Percentiles rank a stretch among this genome's conserved stretches.
These are phyloP conservation scores for Telmatherina bonti DNA, from an alignment of 2,797 vertebrate species.

Conservation along the genomic window DNA sequence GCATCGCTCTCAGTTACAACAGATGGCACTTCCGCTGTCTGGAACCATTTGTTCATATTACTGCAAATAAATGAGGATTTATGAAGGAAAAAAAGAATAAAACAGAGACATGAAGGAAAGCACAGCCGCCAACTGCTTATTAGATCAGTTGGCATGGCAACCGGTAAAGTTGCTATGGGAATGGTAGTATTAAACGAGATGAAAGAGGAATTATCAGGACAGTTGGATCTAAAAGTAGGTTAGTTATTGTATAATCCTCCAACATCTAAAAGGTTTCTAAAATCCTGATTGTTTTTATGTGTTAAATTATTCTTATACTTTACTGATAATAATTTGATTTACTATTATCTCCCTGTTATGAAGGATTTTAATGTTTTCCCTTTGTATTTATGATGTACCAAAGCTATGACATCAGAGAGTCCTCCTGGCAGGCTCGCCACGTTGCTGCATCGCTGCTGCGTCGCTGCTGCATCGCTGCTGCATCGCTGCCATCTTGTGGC, in stretches of 20 bases:
- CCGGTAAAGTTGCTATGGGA: conserved; percentile 71
- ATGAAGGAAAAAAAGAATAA: conserved; percentile 18
- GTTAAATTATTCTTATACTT: neutral
- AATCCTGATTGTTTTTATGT: neutral
- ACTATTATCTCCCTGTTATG: too few relatives aligned
- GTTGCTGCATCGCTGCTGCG: too few relatives aligned
- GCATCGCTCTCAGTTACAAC: conserved; percentile 24
- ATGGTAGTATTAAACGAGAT: conserved; percentile 55
- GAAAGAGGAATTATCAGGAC: conserved; percentile 50
- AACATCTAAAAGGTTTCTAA: neutral
- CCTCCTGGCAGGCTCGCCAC: conserved; percentile 22
- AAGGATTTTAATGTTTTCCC: neutral
- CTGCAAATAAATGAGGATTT: conserved; percentile 48
- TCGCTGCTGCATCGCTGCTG: neutral
- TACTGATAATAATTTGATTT: neutral
- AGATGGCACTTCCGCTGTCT: conserved; percentile 24
- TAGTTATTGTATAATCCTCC: conserved; percentile 9
- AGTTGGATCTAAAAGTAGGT: conserved; percentile 33
- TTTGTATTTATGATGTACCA: neutral
- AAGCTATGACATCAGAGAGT: conserved; percentile 46
- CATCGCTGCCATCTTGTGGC: conserved; percentile 63
- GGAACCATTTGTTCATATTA: conserved; percentile 44
- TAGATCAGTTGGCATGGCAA: conserved; percentile 64
- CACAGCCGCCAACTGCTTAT: conserved; percentile 53
- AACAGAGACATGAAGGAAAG: conserved; percentile 41